Base-by-base conservation (phyloP, 2,797 vertebrate genomes). In the Graptemys geographica region DNA sequence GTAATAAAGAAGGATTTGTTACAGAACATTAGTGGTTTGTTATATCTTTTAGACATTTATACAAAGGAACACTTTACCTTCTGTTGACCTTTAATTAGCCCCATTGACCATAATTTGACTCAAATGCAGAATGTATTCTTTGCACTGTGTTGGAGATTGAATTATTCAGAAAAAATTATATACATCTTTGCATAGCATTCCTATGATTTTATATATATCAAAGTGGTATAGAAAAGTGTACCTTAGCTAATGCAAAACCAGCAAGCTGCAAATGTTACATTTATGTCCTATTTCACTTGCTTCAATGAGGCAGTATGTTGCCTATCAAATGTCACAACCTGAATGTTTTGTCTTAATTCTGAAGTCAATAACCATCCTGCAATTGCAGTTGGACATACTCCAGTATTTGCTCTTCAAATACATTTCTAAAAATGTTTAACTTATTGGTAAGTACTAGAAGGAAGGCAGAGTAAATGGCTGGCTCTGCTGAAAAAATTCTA, bases 401-500 rank as follows among this genome's bases (percentile, higher is more conserved):
- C 84, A 19, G 37, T 62, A 82, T 92, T 95, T 95, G 8, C 89
- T 96, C 84, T 91, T 94, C 89, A 65, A 93, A 41, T 90, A 37
- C 21, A 25, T 83, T 92, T n/a, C 33, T 9, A 1, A 83, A 92
- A 90, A 28, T 49, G 33, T 81, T 81, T 92, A 74, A 86, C 69
- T 93, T 92, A 72, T 5, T 89, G 69, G 83, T 93, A 69, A 95
- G 51, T 27, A 2, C 83, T 91, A 83, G 83, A 33, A 94, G 37
- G 13, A 88, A 95, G 84, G 93, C 87, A 94, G 95, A 96, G 83
- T 65, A 37, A 31, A 89, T 0, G 2, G 86, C 86, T 96, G 76
- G 6, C 82, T 95, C 52, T 82, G 86, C 56, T 74, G 57, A 90
- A 53, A 92, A 93, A 90, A 59, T 28, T 7, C 0, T 8, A 92